Conservation (phyloP, 1,140 invertebrate species). For the Drosophila subobscura region DNA sequence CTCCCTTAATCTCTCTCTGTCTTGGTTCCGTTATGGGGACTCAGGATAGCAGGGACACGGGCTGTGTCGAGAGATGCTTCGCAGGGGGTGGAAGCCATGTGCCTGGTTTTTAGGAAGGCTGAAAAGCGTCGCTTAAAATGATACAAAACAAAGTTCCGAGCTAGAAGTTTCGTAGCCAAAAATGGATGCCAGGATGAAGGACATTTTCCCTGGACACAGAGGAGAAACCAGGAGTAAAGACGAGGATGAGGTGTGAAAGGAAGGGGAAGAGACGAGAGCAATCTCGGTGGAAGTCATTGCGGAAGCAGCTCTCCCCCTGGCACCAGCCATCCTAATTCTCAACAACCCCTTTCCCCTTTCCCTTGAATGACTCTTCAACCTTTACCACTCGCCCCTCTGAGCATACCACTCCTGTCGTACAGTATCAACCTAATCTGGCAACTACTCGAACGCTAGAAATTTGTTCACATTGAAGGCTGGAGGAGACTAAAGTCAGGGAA, state of each 20-base stretch:
- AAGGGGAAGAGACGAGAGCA: conserved; percentile 9
- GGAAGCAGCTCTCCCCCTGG: conserved; percentile 36
- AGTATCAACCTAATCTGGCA: conserved; percentile 23
- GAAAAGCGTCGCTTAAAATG: conserved; percentile 63
- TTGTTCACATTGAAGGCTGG: conserved; percentile 1
- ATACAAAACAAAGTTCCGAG: conserved; percentile 59
- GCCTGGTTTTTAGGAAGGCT: conserved; percentile 20
- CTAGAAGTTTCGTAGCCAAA: conserved; percentile 24
- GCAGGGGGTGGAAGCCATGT: conserved; percentile 39
- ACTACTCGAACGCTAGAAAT: conserved; percentile 49
- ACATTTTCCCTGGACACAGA: conserved; percentile 28
- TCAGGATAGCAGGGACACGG: not conserved
- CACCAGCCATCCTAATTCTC: not conserved
- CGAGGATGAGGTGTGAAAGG: not conserved
- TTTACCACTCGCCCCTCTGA: not conserved
- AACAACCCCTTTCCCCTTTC: not conserved
- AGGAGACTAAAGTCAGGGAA: not conserved
- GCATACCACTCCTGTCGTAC: too few species aligned
- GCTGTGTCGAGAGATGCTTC: not conserved
- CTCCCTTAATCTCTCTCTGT: not conserved
- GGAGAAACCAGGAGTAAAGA: not conserved
- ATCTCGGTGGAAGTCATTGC: conserved; percentile 53
- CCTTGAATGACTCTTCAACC: too few species aligned
- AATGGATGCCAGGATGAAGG: conserved; percentile 36
- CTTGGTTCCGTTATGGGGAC: not conserved